phyloP scores from a whole-genome alignment of 92 coral and sea anemone genomes.

The Ricordea florida region DNA sequence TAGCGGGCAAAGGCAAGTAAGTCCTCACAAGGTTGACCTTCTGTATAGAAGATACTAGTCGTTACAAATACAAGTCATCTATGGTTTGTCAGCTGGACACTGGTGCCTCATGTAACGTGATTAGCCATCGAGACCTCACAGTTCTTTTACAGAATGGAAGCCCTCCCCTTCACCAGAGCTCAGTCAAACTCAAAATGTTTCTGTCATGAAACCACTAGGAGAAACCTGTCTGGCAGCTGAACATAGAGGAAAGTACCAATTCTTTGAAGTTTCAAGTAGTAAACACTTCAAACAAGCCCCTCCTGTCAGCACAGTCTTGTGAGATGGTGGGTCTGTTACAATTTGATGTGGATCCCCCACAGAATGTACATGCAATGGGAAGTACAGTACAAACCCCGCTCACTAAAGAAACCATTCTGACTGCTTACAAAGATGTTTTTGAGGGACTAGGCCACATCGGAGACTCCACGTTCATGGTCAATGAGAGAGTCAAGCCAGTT shows the following conservation, averaged over 20 bases:
- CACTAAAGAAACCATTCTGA: conserved; percentile 13
- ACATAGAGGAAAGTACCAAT: conserved; percentile 6
- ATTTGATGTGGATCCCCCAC: background rate
- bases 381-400: background rate
- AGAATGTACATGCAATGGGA: background rate
- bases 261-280: conserved; percentile 45
- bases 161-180: conserved; percentile 3
- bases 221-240: background rate
- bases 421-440: conserved; percentile 39
- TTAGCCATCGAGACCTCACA: conserved; percentile 9
- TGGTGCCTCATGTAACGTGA: conserved; percentile 35
- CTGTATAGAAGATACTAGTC: background rate
- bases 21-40: conserved; percentile 11
- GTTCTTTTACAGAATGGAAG: conserved; percentile 34
- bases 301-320: conserved; percentile 26
- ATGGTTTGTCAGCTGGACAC: conserved; percentile 22
- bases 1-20: conserved; percentile 15
- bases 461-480: conserved; percentile 29
- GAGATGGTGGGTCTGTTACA: conserved; percentile 13
- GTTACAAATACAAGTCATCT: background rate
- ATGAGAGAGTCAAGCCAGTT: conserved; percentile 16
- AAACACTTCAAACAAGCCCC: conserved; percentile 20
- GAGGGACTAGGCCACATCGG: conserved; percentile 51
- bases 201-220: conserved; percentile 14
- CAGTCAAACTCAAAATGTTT: conserved; percentile 27